Evolutionary conservation across 2,888 invertebrate genomes (phyloP).

Genomic region (Tiliacea citrago): DNA sequence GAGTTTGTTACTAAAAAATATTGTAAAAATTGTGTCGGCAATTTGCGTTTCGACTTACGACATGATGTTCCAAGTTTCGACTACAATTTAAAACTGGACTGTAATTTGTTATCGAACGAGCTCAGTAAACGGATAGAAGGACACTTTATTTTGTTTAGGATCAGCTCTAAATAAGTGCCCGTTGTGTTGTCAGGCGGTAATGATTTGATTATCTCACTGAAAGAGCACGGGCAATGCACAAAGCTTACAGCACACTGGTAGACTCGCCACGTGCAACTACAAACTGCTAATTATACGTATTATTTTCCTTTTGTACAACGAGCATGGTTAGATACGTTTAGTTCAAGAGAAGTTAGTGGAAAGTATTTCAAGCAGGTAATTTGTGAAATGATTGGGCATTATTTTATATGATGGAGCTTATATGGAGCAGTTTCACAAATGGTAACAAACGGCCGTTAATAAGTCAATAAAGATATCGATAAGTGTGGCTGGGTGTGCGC

Average conservation of each 20-base stretch:
- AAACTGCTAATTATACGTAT: conserved; percentile 58
- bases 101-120: neutral
- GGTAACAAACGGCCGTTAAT: conserved; percentile 50
- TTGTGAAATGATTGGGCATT: conserved; percentile 56
- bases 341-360: conserved; percentile 44
- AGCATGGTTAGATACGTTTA: conserved; percentile 44
- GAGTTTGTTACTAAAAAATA: conserved; percentile 77
- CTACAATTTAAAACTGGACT: conserved; percentile 54
- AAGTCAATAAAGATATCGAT: conserved; percentile 65
- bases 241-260: conserved; percentile 70
- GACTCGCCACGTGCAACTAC: conserved; percentile 53
- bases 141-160: conserved; percentile 69
- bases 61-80: conserved; percentile 66
- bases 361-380: conserved; percentile 47
- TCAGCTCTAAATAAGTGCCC: conserved; percentile 80
- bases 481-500: conserved; percentile 63
- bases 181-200: conserved; percentile 78
- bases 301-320: conserved; percentile 58
- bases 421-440: conserved; percentile 55
- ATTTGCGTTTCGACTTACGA: conserved; percentile 75
- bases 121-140: conserved; percentile 58
- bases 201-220: conserved; percentile 86
- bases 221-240: conserved; percentile 81
- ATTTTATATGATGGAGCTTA: conserved; percentile 52
- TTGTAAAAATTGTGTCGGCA: conserved; percentile 79